Evolutionary conservation across 2,888 invertebrate species (phyloP).

Genomic region (Lampropteryx suffumata): DNA sequence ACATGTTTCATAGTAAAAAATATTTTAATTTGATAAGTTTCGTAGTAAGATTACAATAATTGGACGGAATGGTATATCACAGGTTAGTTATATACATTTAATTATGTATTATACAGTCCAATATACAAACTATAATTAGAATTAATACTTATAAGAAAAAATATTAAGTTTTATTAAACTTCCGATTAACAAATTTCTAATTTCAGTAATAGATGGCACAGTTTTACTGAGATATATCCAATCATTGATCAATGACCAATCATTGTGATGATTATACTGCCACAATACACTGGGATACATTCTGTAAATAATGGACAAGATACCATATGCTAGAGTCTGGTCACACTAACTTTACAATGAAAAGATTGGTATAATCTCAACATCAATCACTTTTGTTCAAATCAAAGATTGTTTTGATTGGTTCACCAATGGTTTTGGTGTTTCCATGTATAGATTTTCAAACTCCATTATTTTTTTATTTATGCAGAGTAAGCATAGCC

Average conservation of each 20-base stretch:
- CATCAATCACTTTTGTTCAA: too few relatives aligned
- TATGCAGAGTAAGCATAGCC: too few relatives aligned
- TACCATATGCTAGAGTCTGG: too few relatives aligned
- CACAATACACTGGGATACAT: background rate
- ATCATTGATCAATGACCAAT: conserved; percentile 9
- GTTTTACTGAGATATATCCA: conserved; percentile 16
- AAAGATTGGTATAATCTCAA: too few relatives aligned
- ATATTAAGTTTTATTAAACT: too few relatives aligned
- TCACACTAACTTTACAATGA: too few relatives aligned
- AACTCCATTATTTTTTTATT: too few relatives aligned
- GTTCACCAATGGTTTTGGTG: too few relatives aligned
- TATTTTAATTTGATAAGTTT: conserved; percentile 39
- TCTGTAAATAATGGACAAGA: too few relatives aligned
- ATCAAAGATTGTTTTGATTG: too few relatives aligned
- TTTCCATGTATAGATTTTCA: too few relatives aligned
- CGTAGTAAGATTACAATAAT: conserved; percentile 49
- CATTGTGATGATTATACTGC: background rate
- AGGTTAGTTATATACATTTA: conserved; percentile 74
- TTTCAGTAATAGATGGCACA: conserved; percentile 31
- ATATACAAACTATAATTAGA: conserved; percentile 23
- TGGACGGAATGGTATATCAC: conserved; percentile 79
- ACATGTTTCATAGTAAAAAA: conserved; percentile 36
- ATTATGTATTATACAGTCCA: conserved; percentile 37
- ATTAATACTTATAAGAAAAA: conserved; percentile 21
- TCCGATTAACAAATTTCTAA: too few relatives aligned